phyloP scores from a whole-genome alignment of 1,140 invertebrate genomes.

The Tigriopus japonicus region DNA sequence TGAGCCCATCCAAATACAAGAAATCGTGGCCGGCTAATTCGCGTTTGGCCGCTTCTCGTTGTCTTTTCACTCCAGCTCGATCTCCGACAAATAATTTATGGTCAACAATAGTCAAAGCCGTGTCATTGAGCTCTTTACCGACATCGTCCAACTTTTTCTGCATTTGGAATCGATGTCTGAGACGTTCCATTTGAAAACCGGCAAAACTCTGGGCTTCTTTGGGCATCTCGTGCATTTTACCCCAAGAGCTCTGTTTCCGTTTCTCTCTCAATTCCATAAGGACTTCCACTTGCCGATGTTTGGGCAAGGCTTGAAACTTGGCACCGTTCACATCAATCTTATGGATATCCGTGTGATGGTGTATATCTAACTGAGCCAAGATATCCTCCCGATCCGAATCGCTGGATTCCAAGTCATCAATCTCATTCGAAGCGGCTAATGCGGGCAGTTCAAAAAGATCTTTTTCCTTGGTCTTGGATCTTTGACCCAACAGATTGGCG shows the following conservation, averaged over 20 bases:
- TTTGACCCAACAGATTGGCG: background rate
- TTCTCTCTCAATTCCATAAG: constrained; percentile 75
- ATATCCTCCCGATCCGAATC: constrained; percentile 12
- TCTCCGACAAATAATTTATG: constrained; percentile 5
- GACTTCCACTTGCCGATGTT: constrained; percentile 78
- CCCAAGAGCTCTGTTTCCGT: constrained; percentile 73
- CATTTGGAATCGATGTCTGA: background rate
- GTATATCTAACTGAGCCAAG: constrained; percentile 16
- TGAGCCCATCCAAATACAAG: too few species aligned
- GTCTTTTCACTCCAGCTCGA: background rate
- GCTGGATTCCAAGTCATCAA: constrained; percentile 13
- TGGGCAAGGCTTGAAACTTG: constrained; percentile 57
- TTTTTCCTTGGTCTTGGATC: constrained; percentile 26
- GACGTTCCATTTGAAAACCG: constrained; percentile 4
- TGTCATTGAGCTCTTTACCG: background rate
- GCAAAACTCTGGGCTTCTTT: constrained; percentile 1
- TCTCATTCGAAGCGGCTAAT: background rate
- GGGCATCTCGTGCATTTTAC: constrained; percentile 56
- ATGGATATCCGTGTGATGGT: constrained; percentile 37
- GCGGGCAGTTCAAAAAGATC: constrained; percentile 54
- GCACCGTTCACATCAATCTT: constrained; percentile 52
- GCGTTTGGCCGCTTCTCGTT: background rate
- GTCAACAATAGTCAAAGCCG: background rate
- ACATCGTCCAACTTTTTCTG: constrained; percentile 8
- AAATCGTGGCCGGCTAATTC: too few species aligned